phyloP scores from a whole-genome alignment of 1,140 invertebrate species.

The Ptiloglossa arizonensis region DNA sequence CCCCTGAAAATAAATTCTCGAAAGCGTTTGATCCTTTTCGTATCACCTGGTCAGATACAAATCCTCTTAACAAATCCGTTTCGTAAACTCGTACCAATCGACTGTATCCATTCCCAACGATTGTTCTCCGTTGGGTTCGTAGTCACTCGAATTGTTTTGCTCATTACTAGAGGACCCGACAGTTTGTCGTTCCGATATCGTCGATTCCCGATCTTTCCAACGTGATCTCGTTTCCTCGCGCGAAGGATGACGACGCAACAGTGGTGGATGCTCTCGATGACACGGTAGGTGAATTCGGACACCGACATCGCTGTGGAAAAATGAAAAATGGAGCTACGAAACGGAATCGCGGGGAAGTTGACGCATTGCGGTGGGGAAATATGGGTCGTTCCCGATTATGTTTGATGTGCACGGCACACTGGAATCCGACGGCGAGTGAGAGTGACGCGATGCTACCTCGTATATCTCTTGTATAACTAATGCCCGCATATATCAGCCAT shows the following conservation, averaged over 20 bases:
- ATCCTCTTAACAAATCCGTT: too few relatives aligned
- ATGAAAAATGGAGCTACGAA: constrained; percentile 65
- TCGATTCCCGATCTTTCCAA: constrained; percentile 3
- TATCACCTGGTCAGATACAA: too few relatives aligned
- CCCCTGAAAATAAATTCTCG: too few relatives aligned
- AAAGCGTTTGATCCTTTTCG: too few relatives aligned
- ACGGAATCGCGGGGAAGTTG: constrained; percentile 56
- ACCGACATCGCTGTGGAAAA: constrained; percentile 26
- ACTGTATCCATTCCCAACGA: too few relatives aligned
- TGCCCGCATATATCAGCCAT: constrained; percentile 74
- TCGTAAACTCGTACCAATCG: too few relatives aligned
- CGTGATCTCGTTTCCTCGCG: constrained; percentile 12
- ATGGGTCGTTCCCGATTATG: constrained; percentile 75
- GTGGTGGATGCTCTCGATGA: constrained; percentile 49
- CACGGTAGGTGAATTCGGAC: constrained; percentile 63
- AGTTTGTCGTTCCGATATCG: constrained; percentile 16
- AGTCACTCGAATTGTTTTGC: too few relatives aligned
- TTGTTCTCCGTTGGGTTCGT: too few relatives aligned
- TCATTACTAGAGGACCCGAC: not conserved
- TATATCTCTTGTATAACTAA: constrained; percentile 75
- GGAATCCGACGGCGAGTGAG: constrained; percentile 70
- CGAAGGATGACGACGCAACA: constrained; percentile 4
- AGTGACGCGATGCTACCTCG: constrained; percentile 72
- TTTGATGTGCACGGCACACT: constrained; percentile 62
- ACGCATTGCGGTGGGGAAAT: constrained; percentile 74